Percentiles rank a stretch among this genome's conserved stretches.
These are phyloP conservation scores for Protonemura montana DNA, from an alignment of 2,888 invertebrate genomes.

Conservation along the genomic window DNA sequence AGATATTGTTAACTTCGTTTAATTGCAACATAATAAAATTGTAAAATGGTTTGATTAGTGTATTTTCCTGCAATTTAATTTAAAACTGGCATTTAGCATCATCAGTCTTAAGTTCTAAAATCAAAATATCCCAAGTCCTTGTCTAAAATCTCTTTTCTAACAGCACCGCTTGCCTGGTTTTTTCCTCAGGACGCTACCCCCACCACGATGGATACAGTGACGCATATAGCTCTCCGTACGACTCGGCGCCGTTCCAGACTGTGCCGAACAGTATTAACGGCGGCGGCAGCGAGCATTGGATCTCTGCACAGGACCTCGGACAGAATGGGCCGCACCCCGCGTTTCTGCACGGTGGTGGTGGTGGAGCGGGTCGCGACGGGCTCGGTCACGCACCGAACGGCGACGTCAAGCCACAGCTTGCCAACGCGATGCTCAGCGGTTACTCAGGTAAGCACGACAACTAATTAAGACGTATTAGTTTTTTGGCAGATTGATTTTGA, in stretches of 20 bases:
- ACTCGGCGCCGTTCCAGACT: slow-evolving; percentile 75
- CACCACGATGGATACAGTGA: slow-evolving; percentile 64
- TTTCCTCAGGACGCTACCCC: slow-evolving; percentile 54
- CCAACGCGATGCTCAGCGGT: slow-evolving; percentile 67
- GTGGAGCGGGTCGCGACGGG: slow-evolving; percentile 56
- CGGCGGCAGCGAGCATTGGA: slow-evolving; percentile 62
- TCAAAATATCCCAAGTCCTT: no score
- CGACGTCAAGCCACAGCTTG: slow-evolving; percentile 67
- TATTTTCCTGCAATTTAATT: no score
- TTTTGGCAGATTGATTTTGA: no score
- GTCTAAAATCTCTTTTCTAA: no score
- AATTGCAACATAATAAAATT: no score
- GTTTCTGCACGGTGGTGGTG: slow-evolving; percentile 57
- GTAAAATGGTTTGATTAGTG: no score
- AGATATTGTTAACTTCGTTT: no score
- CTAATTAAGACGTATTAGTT: no score
- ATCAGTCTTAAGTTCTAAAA: no score
- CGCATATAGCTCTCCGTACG: slow-evolving; percentile 65
- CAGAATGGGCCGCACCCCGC: slow-evolving; percentile 52
- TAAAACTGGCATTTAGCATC: no score
- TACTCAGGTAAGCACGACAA: slow-evolving; percentile 60
- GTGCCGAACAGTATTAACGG: slow-evolving; percentile 65
- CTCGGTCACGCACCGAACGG: slow-evolving; percentile 59
- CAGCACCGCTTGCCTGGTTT: no score
- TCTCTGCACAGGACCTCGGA: slow-evolving; percentile 52